Evolutionary conservation across 1,140 invertebrate species (phyloP), one percentile per base, ranked within the genome.

Genomic region (Acromyrmex heyeri): DNA sequence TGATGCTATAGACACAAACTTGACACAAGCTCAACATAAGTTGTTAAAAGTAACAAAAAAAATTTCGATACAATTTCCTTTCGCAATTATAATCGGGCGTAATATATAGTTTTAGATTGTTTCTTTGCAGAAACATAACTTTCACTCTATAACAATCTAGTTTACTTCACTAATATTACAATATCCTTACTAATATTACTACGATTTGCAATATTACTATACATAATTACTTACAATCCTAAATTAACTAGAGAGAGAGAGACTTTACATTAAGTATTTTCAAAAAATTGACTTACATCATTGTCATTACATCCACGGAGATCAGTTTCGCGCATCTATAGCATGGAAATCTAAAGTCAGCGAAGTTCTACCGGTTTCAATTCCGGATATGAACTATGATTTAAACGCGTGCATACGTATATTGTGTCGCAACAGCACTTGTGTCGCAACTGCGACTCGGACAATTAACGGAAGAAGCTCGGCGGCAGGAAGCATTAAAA

Each of bases 371-470:
- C 79, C 79, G 55, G 79, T 83, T 83, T 83, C 79, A 83, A 73
- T 83, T n/a, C 44, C 69, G 38, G 55, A 83, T 61, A 73, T 61
- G 75, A 62, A 88, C 57, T 67, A 57, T 83, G 75, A 90, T 85
- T 89, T 76, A 87, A 4, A 38, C 85, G 86, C 86, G 59, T 87
- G 79, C 62, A 24, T 44, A 61, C 87, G 70, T 76, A 85, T 61
- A 87, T 18, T 53, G 21, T 48, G 70, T 30, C 67, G 48, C 65
- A n/a, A n/a, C n/a, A n/a, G n/a, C n/a, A n/a, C n/a, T n/a, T n/a
- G n/a, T n/a, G n/a, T n/a, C n/a, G n/a, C n/a, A n/a, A n/a, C n/a
- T n/a, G n/a, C n/a, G n/a, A n/a, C n/a, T n/a, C n/a, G n/a, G n/a
- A n/a, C n/a, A n/a, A n/a, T n/a, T n/a, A n/a, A n/a, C n/a, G n/a